A percentile compares a stretch with the other conserved stretches of the same genome.
These are phyloP conservation scores for Columba guinea DNA, from an alignment of 2,797 vertebrate genomes.

Conservation along the genomic window DNA sequence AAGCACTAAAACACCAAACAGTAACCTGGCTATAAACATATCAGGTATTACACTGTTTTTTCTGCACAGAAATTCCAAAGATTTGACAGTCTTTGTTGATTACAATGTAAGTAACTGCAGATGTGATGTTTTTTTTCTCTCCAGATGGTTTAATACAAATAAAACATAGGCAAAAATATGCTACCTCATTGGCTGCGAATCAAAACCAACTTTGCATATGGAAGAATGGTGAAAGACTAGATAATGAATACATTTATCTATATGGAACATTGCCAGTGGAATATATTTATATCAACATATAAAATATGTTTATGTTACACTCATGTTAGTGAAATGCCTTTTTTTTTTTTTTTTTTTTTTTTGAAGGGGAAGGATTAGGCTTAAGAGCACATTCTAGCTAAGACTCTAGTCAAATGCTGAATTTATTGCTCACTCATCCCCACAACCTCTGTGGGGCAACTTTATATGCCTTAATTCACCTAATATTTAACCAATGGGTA, in stretches of 20 bases:
- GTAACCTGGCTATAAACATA: background rate
- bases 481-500: background rate
- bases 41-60: background rate
- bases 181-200: background rate
- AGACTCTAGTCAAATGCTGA: background rate
- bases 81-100: background rate
- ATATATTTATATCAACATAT: background rate
- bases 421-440: background rate
- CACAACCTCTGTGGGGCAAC: background rate
- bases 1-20: background rate
- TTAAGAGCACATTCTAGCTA: background rate
- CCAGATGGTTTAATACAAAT: background rate
- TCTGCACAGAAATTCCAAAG: background rate
- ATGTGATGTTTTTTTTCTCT: background rate
- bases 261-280: background rate
- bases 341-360: background rate
- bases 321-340: background rate
- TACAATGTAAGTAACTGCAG: background rate
- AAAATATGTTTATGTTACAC: background rate
- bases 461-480: background rate
- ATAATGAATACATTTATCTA: background rate
- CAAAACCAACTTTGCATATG: background rate
- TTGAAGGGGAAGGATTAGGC: background rate
- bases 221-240: background rate
- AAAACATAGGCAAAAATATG: background rate